phyloP scores from a whole-genome alignment of 2,113 vertebrate genomes.

The Antechinus flavipes region DNA sequence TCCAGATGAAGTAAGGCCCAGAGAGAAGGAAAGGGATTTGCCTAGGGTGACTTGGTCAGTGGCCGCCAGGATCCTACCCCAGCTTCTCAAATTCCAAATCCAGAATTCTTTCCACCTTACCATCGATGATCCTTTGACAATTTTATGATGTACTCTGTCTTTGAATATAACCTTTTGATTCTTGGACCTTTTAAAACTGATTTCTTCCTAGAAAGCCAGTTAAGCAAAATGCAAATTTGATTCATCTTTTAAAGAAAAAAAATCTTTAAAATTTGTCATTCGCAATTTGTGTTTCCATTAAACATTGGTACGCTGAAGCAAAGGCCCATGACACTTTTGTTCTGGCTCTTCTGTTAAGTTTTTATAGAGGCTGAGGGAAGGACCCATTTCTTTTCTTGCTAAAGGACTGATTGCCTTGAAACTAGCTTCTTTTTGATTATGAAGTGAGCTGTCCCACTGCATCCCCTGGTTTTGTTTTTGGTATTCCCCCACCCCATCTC shows the following conservation, averaged over 20 bases:
- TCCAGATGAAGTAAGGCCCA: neutral
- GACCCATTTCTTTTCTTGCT: neutral
- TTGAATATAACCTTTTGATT: slow-evolving; percentile 28
- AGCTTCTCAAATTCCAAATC: neutral
- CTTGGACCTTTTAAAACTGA: slow-evolving; percentile 15
- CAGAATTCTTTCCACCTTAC: neutral
- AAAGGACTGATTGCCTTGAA: neutral
- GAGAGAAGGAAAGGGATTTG: neutral
- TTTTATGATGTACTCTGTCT: neutral
- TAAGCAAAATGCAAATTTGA: neutral
- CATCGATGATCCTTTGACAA: neutral
- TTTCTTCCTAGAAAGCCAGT: neutral
- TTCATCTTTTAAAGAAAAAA: neutral
- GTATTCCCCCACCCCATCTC: neutral
- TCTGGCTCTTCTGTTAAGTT: slow-evolving; percentile 42
- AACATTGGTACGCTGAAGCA: neutral
- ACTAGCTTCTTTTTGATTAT: neutral
- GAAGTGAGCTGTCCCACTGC: neutral
- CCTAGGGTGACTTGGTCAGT: neutral
- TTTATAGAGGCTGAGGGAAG: neutral
- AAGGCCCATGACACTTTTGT: neutral
- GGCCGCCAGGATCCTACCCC: neutral
- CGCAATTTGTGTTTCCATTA: neutral
- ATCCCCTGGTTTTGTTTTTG: neutral
- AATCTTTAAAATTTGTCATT: neutral